A percentile compares a stretch with the other conserved stretches of the same genome.
phyloP scores from a whole-genome alignment of 2,797 vertebrate genomes.

The Halcyon chelicuti region DNA sequence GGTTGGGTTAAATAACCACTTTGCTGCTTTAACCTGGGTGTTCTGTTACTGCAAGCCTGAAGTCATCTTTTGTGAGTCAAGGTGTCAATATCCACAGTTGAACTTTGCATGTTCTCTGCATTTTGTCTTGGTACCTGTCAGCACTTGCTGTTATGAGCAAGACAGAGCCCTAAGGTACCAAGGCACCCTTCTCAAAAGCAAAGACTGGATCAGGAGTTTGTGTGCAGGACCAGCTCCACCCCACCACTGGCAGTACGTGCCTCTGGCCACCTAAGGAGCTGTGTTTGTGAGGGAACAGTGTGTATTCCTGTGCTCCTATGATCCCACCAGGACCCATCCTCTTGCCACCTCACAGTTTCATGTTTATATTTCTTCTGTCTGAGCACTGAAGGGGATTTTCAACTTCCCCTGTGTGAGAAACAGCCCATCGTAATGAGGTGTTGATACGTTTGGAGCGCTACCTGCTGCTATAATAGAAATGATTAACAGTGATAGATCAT shows the following conservation, averaged over 20 bases:
- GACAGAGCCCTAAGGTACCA: too few species aligned
- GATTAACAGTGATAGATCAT: conserved; percentile 19
- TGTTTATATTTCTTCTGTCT: not conserved
- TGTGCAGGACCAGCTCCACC: not conserved
- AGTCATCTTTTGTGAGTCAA: not conserved
- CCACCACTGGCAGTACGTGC: fast-evolving
- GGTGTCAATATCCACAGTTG: not conserved
- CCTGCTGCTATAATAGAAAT: not conserved
- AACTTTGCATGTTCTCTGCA: too few species aligned
- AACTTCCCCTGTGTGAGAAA: not conserved
- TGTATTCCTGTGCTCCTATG: not conserved
- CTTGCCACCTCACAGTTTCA: not conserved
- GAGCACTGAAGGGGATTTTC: not conserved
- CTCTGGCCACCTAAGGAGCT: not conserved
- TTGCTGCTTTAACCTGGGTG: not conserved
- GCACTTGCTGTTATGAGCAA: too few species aligned
- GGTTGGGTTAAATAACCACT: not conserved
- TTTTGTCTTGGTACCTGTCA: too few species aligned
- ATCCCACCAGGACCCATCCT: not conserved
- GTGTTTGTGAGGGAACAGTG: not conserved
- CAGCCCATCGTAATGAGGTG: not conserved
- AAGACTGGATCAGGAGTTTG: not conserved
- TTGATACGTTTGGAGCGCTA: not conserved
- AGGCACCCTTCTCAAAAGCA: too few species aligned
- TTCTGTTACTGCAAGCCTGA: not conserved